Conservation (phyloP, 2,113 vertebrate species). For the Elephas maximus region DNA sequence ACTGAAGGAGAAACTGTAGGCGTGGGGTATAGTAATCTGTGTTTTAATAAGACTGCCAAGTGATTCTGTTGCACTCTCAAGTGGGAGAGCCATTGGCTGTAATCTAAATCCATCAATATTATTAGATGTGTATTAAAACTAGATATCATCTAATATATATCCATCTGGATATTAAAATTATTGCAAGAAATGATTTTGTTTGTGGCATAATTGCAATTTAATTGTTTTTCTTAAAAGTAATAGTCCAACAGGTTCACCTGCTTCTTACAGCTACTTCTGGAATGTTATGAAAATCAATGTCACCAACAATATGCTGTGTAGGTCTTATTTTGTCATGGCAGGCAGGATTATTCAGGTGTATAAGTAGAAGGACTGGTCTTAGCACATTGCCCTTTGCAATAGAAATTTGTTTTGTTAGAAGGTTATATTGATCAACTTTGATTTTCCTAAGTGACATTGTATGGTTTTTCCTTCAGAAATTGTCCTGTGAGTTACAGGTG, state of each 20-base stretch:
- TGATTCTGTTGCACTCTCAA: conserved; percentile 14
- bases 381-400: conserved; percentile 23
- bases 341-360: neutral
- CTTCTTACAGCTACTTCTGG: conserved; percentile 28
- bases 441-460: conserved; percentile 58
- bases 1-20: neutral
- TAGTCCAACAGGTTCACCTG: neutral
- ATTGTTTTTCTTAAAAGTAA: conserved; percentile 36
- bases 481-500: conserved; percentile 44
- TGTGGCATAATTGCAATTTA: conserved; percentile 34
- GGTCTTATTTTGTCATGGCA: neutral
- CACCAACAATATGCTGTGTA: neutral
- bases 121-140: neutral
- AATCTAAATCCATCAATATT: neutral
- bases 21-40: neutral
- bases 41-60: neutral
- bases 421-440: conserved; percentile 28
- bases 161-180: neutral
- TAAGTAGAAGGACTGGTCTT: neutral
- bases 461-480: conserved; percentile 56
- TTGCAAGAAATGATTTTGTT: neutral
- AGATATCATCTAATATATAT: neutral
- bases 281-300: neutral
- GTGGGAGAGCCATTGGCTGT: conserved; percentile 11
- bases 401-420: conserved; percentile 16